These are phyloP conservation scores for Myripristis murdjan DNA, from an alignment of 2,797 vertebrate species.

Conservation along the genomic window DNA sequence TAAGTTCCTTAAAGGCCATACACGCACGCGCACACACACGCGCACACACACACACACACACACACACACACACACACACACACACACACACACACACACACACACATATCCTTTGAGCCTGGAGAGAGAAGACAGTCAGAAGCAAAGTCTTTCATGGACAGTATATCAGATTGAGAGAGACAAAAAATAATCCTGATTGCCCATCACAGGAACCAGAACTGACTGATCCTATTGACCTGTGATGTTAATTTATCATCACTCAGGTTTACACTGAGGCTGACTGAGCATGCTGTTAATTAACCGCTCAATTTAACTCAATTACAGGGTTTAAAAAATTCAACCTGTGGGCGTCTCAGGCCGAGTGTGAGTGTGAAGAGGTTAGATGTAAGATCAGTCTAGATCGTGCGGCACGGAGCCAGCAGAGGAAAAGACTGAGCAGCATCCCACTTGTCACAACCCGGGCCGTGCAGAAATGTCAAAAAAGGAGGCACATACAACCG, in stretches of 20 bases:
- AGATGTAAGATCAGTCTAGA: too few relatives aligned
- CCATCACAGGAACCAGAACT: neutral
- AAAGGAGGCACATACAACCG: too few relatives aligned
- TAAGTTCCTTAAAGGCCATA: too few relatives aligned
- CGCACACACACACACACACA: constrained; percentile 4
- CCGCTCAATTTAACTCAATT: constrained; percentile 12
- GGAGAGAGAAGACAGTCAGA: too few relatives aligned
- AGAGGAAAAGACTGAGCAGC: too few relatives aligned
- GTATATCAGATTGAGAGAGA: neutral
- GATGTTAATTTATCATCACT: constrained; percentile 1
- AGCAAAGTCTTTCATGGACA: neutral
- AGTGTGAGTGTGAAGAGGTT: neutral
- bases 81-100: constrained; percentile 5
- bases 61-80: constrained; percentile 1
- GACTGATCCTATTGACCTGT: constrained; percentile 1
- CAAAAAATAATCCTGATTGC: neutral
- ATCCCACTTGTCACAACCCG: too few relatives aligned
- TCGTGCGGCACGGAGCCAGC: too few relatives aligned
- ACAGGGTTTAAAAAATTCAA: neutral
- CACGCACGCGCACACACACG: neutral
- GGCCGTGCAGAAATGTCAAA: too few relatives aligned
- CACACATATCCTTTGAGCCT: neutral
- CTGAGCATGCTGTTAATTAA: neutral
- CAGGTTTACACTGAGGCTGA: neutral
- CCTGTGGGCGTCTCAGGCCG: neutral